Conservation (phyloP, 2,113 vertebrate genomes). For the Butastur rufipennis region DNA sequence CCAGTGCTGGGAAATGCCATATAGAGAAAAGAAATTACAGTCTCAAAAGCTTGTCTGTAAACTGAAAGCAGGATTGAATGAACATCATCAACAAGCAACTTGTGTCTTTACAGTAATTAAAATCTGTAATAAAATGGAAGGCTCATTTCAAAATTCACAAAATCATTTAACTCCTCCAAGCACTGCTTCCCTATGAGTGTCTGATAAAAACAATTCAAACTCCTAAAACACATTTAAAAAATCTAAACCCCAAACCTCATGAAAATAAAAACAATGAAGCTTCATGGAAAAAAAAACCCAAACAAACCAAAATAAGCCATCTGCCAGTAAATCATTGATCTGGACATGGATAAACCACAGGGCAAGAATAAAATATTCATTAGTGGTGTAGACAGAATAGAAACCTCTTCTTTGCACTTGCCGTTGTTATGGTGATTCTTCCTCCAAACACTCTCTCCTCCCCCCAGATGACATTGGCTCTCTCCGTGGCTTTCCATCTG, state of each 20-base stretch:
- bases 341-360: constrained; percentile 23
- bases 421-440: constrained; percentile 71
- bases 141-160: not conserved
- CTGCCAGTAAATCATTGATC: constrained; percentile 52
- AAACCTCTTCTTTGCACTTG: constrained; percentile 53
- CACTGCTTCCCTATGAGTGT: not conserved
- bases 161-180: not conserved
- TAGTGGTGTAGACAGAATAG: constrained; percentile 57
- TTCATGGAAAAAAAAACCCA: not conserved
- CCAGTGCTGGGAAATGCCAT: not conserved
- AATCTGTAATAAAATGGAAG: not conserved
- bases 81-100: not conserved
- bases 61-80: not conserved
- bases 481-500: constrained; percentile 70
- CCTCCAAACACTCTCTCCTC: constrained; percentile 22
- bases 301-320: constrained; percentile 17
- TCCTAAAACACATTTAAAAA: not conserved
- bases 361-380: constrained; percentile 57
- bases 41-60: not conserved
- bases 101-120: not conserved
- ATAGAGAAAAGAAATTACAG: not conserved
- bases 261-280: not conserved
- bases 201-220: not conserved
- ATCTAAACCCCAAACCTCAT: not conserved
- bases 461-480: not conserved